A percentile compares a stretch with the other conserved stretches of the same genome.
phyloP scores from a whole-genome alignment of 2,113 vertebrate genomes.

The Boulengeromyrus knoepffleri region DNA sequence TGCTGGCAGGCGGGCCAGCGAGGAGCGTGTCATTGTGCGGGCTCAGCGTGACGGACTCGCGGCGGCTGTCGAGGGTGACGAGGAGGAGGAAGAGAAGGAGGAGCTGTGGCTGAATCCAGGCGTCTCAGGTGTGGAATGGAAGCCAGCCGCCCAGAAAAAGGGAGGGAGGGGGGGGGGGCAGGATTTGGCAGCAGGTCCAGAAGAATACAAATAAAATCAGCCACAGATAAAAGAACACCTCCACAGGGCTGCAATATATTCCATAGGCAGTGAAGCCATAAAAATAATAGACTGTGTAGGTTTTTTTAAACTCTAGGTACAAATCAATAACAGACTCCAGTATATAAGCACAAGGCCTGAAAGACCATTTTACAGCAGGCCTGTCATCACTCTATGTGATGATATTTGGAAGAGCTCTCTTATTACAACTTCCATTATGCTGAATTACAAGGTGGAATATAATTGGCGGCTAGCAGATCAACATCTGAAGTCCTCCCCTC shows the following conservation, averaged over 20 bases:
- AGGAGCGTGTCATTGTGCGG: not conserved
- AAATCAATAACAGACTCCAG: slow-evolving; percentile 22
- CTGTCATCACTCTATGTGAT: not conserved
- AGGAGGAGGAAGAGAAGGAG: not conserved
- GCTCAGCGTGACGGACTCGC: not conserved
- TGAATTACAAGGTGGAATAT: not conserved
- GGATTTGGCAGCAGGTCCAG: not conserved
- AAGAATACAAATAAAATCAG: not conserved
- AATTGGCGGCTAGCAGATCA: not conserved
- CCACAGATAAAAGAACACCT: slow-evolving; percentile 14
- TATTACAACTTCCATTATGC: not conserved
- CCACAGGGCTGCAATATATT: slow-evolving; percentile 26
- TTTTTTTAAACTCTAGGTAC: slow-evolving; percentile 22
- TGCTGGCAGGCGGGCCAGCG: not conserved
- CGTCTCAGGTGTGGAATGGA: not conserved
- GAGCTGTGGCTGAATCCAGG: not conserved
- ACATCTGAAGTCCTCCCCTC: not conserved
- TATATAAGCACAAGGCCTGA: slow-evolving; percentile 16
- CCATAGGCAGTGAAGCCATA: slow-evolving; percentile 38
- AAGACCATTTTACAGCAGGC: not conserved
- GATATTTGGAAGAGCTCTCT: not conserved
- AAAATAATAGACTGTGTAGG: slow-evolving; percentile 29
- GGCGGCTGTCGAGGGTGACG: not conserved
- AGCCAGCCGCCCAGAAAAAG: not conserved
- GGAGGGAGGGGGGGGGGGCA: too few species aligned